phyloP scores from a whole-genome alignment of 2,888 invertebrate genomes.

The Odontothrips loti region DNA sequence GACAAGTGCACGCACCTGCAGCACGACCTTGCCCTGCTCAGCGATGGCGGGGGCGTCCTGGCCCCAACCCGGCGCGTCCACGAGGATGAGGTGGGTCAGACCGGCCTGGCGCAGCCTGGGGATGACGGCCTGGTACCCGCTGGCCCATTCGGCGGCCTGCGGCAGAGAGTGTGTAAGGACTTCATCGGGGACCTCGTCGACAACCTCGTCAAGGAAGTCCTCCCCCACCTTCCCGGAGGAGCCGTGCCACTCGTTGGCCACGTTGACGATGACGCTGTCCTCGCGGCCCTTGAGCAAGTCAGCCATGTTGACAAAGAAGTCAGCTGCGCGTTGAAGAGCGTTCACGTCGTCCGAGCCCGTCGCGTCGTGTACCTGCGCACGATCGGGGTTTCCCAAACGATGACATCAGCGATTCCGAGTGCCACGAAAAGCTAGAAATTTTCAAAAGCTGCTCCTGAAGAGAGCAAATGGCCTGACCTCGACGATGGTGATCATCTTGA shows the following conservation, averaged over 20 bases:
- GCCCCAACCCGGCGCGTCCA: not conserved
- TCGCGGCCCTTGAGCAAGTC: not conserved
- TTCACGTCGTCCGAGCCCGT: not conserved
- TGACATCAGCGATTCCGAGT: not conserved
- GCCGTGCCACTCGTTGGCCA: not conserved
- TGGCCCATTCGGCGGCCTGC: not conserved
- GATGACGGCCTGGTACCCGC: not conserved
- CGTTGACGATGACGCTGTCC: not conserved
- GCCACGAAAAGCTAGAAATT: too few relatives aligned
- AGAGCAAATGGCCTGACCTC: not conserved
- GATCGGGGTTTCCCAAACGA: not conserved
- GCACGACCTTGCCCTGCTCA: not conserved
- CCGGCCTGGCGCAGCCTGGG: not conserved
- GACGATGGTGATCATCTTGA: not conserved
- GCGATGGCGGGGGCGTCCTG: conserved; percentile 11
- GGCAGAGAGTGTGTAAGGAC: not conserved
- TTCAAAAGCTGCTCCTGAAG: not conserved
- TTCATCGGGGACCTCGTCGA: too few relatives aligned
- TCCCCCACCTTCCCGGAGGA: not conserved
- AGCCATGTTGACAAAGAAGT: not conserved
- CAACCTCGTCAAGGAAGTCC: too few relatives aligned
- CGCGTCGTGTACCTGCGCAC: not conserved
- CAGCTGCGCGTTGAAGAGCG: not conserved
- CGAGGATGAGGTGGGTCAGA: not conserved
- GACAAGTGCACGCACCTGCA: too few relatives aligned